Evolutionary conservation across 1,140 invertebrate genomes (phyloP), one percentile per base, ranked within the genome.

Genomic region (Ruditapes philippinarum): DNA sequence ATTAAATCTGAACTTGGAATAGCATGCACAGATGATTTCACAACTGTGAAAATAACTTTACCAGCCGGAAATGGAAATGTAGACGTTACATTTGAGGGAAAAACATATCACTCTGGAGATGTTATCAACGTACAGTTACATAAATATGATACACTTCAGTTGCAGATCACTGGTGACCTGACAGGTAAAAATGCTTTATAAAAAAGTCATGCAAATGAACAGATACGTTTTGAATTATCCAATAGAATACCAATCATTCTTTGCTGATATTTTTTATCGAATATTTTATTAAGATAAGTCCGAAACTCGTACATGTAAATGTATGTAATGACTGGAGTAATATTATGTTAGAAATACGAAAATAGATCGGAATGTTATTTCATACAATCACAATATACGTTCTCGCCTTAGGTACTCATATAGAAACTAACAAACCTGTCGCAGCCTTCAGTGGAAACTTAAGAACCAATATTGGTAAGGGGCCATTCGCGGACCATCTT

Each of bases 371-470:
- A n/a, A n/a, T n/a, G n/a, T n/a, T n/a, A n/a, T n/a, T n/a, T n/a
- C n/a, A n/a, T n/a, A n/a, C n/a, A n/a, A n/a, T n/a, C n/a, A n/a
- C n/a, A n/a, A n/a, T n/a, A n/a, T n/a, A n/a, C n/a, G n/a, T n/a
- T n/a, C n/a, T n/a, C n/a, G 7, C 19, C n/a, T 57, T 88, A 28
- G 93, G 93, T 7, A 89, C 92, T 0, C 88, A 88, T 25, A 89
- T 94, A 28, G 68, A 45, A 9, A 70, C 80, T 17, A 74, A 88
- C 70, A 90, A 92, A 33, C 92, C 90, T 22, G 78, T 93, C 2
- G 83, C 92, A 19, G 93, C 92, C 14, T 93, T 91, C 38, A 91
- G 90, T 51, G 93, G 92, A 0, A 91, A 92, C 81, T 87, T 91
- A 17, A 91, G 90, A 62, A 91, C 92, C 22, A 90, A 91, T 70